Evolutionary conservation across 2,113 vertebrate species (phyloP).

Genomic region (Notarius lentiginosus): DNA sequence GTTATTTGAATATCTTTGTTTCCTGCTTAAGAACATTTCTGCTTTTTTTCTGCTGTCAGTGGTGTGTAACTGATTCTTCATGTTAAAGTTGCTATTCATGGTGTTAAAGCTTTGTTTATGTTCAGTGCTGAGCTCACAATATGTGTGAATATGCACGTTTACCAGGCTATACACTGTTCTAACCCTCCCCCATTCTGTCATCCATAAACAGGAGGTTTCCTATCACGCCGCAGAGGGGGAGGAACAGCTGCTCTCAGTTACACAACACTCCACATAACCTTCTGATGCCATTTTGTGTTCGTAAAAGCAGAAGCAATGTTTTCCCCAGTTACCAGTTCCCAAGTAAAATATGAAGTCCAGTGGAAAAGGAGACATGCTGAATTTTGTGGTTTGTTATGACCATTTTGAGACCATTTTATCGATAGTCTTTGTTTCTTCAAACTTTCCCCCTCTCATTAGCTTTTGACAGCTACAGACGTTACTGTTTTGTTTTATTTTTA

Average conservation of each 20-base stretch:
- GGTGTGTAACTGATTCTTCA: background rate
- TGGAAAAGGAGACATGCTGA: background rate
- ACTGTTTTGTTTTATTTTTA: background rate
- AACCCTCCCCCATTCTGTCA: background rate
- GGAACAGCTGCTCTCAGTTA: conserved; percentile 43
- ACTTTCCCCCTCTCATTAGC: background rate
- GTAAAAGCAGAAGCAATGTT: background rate
- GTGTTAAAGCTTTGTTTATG: background rate
- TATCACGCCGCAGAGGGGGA: background rate
- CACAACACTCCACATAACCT: conserved; percentile 31
- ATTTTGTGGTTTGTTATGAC: background rate
- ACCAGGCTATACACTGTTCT: background rate
- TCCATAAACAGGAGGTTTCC: conserved; percentile 47
- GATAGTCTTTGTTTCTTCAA: background rate
- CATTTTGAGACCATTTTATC: background rate
- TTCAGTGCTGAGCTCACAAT: background rate
- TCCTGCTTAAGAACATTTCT: background rate
- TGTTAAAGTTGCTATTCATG: background rate
- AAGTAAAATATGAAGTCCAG: background rate
- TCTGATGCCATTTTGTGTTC: conserved; percentile 41
- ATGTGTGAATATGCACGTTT: background rate
- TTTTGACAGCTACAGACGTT: background rate
- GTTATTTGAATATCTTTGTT: background rate
- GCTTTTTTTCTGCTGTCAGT: background rate
- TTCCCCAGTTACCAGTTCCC: background rate